Conservation (phyloP, 2,113 vertebrate species). For the Uria aalge region DNA sequence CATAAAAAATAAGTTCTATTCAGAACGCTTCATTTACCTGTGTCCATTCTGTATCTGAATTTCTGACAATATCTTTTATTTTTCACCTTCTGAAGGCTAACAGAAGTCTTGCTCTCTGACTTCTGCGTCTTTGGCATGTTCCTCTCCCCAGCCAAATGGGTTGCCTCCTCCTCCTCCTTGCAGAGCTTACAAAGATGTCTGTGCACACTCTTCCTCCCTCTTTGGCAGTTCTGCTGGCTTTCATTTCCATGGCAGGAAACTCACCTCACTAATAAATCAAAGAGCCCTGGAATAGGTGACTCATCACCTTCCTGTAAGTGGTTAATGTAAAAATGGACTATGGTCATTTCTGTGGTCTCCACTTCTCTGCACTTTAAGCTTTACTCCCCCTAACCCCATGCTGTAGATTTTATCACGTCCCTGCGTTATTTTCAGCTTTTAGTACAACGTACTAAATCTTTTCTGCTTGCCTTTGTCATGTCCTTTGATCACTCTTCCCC, state of each 20-base stretch:
- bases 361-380: neutral
- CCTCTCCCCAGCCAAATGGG: neutral
- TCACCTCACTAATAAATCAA: slow-evolving; percentile 26
- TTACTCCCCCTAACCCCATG: neutral
- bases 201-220: neutral
- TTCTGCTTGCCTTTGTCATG: neutral
- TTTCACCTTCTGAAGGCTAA: neutral
- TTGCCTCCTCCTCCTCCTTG: neutral
- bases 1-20: neutral
- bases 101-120: neutral
- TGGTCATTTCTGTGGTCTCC: slow-evolving; percentile 6
- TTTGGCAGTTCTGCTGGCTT: neutral
- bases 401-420: slow-evolving; percentile 1
- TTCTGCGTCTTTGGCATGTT: neutral
- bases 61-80: neutral
- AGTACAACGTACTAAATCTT: neutral
- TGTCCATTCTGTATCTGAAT: neutral
- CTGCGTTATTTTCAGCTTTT: slow-evolving; percentile 7
- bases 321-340: slow-evolving; percentile 6
- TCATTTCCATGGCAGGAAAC: slow-evolving; percentile 15
- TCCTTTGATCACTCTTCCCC: neutral
- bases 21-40: neutral
- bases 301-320: slow-evolving; percentile 38
- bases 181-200: neutral
- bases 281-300: slow-evolving; percentile 4